Base-by-base conservation (phyloP, 2,888 invertebrate genomes). In the Homarus gammarus region DNA sequence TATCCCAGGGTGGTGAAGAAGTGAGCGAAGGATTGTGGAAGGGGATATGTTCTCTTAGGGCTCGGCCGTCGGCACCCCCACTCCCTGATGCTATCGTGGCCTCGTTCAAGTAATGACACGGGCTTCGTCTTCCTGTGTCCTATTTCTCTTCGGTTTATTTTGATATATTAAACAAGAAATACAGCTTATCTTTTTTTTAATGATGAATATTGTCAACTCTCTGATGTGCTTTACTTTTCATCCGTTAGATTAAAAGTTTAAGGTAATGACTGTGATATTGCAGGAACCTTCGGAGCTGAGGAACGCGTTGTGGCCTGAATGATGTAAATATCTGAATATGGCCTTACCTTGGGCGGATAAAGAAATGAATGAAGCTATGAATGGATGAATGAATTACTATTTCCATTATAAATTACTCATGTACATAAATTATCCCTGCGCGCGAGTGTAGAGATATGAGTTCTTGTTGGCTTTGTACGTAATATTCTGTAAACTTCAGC, bases 291-390 rank as follows among this genome's bases (percentile, higher is more conserved):
- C 27, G 79, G 36, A 44, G 44, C 38, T 31, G 49, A 27, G 49
- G 86, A 64, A 68, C 33, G 68, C 40, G 38, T 68, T 38, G 79
- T 79, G 86, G 72, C 51, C 51, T 70, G 86, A 70, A 70, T 78
- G 70, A 86, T 79, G 86, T 33, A 73, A 56, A 78, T 49, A 70
- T 70, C 79, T 72, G 86, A 56, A 49, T 73, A 61, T 84, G 61
- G 75, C 84, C 86, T 86, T 38, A 73, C 86, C 86, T 86, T 86
- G 86, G 72, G 36, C 51, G 79, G 86, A 86, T 86, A 72, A 84
- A 86, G 84, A 84, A 84, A 84, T 84, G 84, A 84, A 84, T 84
- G 84, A 38, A 75, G 61, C 73, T 75, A 72, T 86, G 86, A 78
- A 86, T 85, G 85, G 36, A 85, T 85, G 85, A 85, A 78, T 85